Conservation (phyloP, 2,888 invertebrate genomes). For the Molorchus minor region DNA sequence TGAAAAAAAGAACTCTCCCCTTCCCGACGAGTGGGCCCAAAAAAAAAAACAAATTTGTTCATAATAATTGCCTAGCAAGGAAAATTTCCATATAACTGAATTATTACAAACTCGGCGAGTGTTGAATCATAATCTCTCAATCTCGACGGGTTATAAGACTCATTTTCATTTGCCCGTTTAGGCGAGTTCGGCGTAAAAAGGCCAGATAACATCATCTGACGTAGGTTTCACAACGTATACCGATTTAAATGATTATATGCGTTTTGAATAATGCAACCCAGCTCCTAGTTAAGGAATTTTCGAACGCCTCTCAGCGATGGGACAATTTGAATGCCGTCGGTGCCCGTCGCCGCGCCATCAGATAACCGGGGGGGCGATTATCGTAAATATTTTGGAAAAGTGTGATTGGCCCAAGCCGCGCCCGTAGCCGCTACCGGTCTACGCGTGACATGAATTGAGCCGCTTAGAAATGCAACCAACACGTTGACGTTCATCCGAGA, state of each 20-base stretch:
- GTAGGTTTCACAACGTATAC: constrained; percentile 36
- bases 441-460: too few relatives aligned
- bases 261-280: constrained; percentile 34
- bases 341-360: background rate
- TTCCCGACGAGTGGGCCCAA: too few relatives aligned
- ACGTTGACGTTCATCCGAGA: too few relatives aligned
- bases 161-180: constrained; percentile 17
- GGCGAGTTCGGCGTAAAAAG: constrained; percentile 20
- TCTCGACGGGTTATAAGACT: constrained; percentile 4
- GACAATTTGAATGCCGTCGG: background rate
- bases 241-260: constrained; percentile 33
- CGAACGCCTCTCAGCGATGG: constrained; percentile 4
- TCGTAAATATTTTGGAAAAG: constrained; percentile 13
- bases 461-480: too few relatives aligned
- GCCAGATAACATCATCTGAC: constrained; percentile 32
- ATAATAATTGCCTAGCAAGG: too few relatives aligned
- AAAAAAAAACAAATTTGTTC: too few relatives aligned
- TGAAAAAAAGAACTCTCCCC: too few relatives aligned
- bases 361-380: constrained; percentile 2
- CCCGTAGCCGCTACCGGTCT: constrained; percentile 1
- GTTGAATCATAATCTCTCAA: constrained; percentile 16
- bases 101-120: too few relatives aligned
- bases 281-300: constrained; percentile 13
- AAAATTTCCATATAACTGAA: too few relatives aligned
- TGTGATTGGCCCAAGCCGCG: too few relatives aligned